phyloP scores from a whole-genome alignment of 1,140 invertebrate species.

The Subanguina moxae region DNA sequence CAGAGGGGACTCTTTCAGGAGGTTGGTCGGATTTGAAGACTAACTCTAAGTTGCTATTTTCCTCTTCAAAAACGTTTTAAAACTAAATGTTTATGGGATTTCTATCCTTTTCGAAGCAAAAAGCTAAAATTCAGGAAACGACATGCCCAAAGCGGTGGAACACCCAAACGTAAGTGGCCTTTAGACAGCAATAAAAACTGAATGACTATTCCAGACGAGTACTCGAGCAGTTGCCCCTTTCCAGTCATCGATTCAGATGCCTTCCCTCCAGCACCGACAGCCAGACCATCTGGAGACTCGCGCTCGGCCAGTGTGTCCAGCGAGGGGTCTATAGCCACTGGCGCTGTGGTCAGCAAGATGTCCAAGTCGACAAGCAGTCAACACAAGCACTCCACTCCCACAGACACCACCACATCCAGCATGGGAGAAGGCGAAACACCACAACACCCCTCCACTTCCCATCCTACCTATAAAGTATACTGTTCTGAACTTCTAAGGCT shows the following conservation, averaged over 20 bases:
- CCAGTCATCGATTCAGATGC: constrained; percentile 18
- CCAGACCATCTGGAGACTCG: constrained; percentile 2
- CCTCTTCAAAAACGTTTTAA: no score
- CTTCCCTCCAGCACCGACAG: neutral
- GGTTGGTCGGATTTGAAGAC: constrained; percentile 28
- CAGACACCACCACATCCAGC: neutral
- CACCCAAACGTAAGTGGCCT: constrained; percentile 8
- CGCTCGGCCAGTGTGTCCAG: neutral
- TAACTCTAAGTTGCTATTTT: no score
- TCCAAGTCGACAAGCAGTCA: neutral
- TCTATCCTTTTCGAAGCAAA: no score
- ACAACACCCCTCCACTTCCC: constrained; percentile 22
- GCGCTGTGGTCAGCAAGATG: neutral
- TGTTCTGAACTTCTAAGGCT: neutral
- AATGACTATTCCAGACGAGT: constrained; percentile 13
- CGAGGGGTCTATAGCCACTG: neutral
- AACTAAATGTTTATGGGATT: no score
- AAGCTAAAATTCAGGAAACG: no score
- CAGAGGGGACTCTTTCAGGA: constrained; percentile 47
- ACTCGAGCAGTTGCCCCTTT: constrained; percentile 13
- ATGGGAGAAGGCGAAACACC: neutral
- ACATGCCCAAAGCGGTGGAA: no score
- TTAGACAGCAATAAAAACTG: neutral
- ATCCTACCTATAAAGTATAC: constrained; percentile 27
- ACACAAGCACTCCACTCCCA: neutral